Evolutionary conservation across 2,888 invertebrate genomes (phyloP).

Genomic region (Amiota minor): DNA sequence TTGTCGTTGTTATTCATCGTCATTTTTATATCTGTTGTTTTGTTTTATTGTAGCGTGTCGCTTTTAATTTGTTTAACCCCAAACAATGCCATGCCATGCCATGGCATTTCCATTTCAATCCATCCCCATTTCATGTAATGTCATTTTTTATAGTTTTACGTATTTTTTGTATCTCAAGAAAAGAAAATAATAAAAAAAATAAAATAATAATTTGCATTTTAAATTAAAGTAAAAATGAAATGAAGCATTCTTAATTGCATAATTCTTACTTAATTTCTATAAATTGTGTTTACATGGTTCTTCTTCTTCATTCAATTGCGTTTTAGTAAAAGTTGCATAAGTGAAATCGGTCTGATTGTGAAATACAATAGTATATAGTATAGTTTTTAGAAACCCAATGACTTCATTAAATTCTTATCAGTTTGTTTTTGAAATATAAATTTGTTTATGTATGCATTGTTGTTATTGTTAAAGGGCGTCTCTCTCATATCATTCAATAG

Average conservation of each 20-base stretch:
- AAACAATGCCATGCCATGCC: conserved; percentile 49
- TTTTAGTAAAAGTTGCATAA: conserved; percentile 18
- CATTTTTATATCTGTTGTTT: conserved; percentile 31
- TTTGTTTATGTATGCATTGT: conserved; percentile 1
- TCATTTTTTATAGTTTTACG: no score
- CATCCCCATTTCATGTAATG: neutral
- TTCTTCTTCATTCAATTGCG: conserved; percentile 43
- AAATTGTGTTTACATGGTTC: neutral
- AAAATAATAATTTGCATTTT: conserved; percentile 32
- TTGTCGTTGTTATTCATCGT: neutral
- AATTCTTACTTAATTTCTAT: conserved; percentile 37
- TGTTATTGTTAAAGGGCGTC: conserved; percentile 1
- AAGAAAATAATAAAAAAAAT: conserved; percentile 22
- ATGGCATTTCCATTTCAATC: conserved; percentile 30
- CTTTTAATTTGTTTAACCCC: conserved; percentile 46
- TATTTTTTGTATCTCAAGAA: no score
- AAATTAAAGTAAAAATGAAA: conserved; percentile 49
- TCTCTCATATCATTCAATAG: neutral
- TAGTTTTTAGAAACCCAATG: neutral
- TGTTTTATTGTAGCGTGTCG: conserved; percentile 19
- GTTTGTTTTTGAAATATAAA: conserved; percentile 1
- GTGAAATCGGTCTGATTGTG: neutral
- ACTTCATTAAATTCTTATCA: conserved; percentile 13
- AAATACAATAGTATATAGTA: neutral
- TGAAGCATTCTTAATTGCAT: conserved; percentile 61